phyloP scores from a whole-genome alignment of 2,888 invertebrate genomes.

The Marronus borbonicus region DNA sequence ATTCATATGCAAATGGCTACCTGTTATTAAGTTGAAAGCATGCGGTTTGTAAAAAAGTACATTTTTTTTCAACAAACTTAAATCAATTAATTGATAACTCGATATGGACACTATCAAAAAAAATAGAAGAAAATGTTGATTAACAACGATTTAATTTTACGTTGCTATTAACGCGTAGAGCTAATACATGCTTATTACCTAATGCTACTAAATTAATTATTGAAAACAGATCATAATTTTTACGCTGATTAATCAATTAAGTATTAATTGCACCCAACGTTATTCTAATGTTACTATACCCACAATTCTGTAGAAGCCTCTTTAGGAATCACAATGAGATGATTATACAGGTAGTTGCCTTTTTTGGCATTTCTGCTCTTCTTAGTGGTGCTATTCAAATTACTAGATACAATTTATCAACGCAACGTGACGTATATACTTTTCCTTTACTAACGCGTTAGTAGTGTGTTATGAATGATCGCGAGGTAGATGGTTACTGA shows the following conservation, averaged over 20 bases:
- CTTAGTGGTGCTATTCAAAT: slow-evolving; percentile 15
- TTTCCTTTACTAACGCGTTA: slow-evolving; percentile 6
- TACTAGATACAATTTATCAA: slow-evolving; percentile 9
- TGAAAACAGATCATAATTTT: slow-evolving; percentile 16
- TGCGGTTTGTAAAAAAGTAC: no score
- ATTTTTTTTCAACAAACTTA: background rate
- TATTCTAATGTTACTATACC: background rate
- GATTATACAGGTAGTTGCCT: background rate
- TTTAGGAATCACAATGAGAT: slow-evolving; percentile 13
- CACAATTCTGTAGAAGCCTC: background rate
- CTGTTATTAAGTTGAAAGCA: background rate
- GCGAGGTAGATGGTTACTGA: slow-evolving; percentile 2
- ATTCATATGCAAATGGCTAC: background rate
- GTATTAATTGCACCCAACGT: slow-evolving; percentile 30
- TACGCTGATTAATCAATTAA: slow-evolving; percentile 33
- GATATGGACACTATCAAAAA: background rate
- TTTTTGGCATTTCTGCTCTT: background rate
- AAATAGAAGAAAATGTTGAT: slow-evolving; percentile 11
- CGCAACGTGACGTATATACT: slow-evolving; percentile 5
- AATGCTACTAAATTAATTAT: slow-evolving; percentile 20
- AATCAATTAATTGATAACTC: background rate
- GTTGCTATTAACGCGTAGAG: background rate
- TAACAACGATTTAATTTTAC: slow-evolving; percentile 1
- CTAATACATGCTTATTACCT: background rate
- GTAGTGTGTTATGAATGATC: slow-evolving; percentile 10